Percentiles rank a stretch among this genome's conserved stretches.
These are phyloP conservation scores for Stegostoma tigrinum DNA, from an alignment of 2,113 vertebrate genomes.

Conservation along the genomic window DNA sequence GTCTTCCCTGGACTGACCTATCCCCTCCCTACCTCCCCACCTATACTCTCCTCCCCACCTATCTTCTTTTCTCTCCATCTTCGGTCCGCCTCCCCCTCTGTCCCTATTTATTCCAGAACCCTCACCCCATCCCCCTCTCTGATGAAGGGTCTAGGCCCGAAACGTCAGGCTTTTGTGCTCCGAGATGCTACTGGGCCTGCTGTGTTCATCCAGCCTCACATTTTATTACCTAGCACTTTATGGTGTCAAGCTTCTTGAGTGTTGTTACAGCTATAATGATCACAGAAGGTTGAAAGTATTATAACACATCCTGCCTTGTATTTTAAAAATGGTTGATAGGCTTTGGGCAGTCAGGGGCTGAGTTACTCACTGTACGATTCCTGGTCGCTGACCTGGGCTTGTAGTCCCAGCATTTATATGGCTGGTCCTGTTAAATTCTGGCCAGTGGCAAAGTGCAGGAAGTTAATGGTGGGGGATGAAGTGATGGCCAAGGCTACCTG, in stretches of 20 bases:
- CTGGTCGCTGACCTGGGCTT: background rate
- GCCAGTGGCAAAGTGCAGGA: background rate
- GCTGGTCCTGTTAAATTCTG: background rate
- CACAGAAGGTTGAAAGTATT: background rate
- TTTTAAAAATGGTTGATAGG: background rate
- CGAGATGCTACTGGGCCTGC: too few species aligned
- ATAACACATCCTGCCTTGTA: background rate
- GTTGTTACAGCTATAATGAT: background rate
- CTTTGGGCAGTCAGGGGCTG: background rate
- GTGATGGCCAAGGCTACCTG: background rate
- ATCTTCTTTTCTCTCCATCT: too few species aligned
- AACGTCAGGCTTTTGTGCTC: too few species aligned
- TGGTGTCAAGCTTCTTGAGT: background rate
- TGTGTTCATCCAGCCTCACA: too few species aligned
- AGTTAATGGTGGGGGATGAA: background rate
- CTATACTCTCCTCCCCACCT: too few species aligned
- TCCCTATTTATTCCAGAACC: too few species aligned
- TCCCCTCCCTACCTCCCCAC: too few species aligned
- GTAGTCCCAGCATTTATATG: background rate
- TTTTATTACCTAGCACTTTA: too few species aligned
- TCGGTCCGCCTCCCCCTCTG: too few species aligned
- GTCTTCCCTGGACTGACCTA: too few species aligned
- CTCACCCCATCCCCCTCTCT: too few species aligned
- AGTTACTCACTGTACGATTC: background rate
- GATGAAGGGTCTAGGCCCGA: too few species aligned